Base-by-base conservation (phyloP, 2,113 vertebrate species). In the Potamarius usumacintae region DNA sequence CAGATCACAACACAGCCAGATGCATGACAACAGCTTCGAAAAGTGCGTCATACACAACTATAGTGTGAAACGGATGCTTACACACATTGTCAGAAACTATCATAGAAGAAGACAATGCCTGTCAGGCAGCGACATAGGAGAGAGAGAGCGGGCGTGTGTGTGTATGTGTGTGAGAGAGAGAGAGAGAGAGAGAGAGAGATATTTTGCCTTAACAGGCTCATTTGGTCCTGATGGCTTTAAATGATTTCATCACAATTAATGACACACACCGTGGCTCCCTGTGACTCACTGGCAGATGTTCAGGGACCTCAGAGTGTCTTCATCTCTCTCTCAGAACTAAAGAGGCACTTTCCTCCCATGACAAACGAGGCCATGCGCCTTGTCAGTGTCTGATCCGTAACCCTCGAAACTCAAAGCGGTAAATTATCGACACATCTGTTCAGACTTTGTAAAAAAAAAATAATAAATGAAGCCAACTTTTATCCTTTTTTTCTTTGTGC, bases 181-280 rank as follows among this genome's bases (percentile, higher is more conserved):
- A 42, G 42, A 42, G 42, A 42, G 42, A 42, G 42, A 42, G 42
- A 42, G 42, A 42, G 42, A 42, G 42, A 42, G 42, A 42, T 90
- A 94, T 92, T 85, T 92, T 92, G 91, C 94, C 95, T 98, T 97
- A 98, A 97, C 97, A 96, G 96, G 96, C 97, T 98, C 97, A 97
- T 98, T 99, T 97, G 97, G 96, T 97, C 96, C 97, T 97, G 96
- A 98, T 98, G 97, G 97, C 96, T 97, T 85, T 97, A 98, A 99
- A 99, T 98, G 97, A 99, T 99, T 97, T 98, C 97, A 98, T 99
- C 97, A 98, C 97, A 96, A 97, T 98, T 98, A 98, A 98, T 97
- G 96, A 97, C 97, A 97, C 95, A 95, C 95, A 96, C 95, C 94
- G 94, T 95, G 96, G 96, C 96, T 96, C 93, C 97, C 96, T 94